phyloP scores from a whole-genome alignment of 1,140 invertebrate genomes.

The Drosophila ananassae region DNA sequence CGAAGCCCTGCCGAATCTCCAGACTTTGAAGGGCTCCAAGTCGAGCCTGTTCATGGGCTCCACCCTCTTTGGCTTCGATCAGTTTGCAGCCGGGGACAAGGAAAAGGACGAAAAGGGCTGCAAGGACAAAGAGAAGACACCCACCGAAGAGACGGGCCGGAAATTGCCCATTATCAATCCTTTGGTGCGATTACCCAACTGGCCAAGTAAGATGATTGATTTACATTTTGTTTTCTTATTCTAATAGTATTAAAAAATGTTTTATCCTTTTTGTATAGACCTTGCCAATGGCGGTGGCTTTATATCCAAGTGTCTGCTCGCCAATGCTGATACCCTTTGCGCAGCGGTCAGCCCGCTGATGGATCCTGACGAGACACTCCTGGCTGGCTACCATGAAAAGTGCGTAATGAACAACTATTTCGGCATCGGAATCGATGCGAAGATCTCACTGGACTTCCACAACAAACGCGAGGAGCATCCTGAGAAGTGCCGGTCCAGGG shows the following conservation, averaged over 20 bases:
- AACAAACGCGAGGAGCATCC: conserved; percentile 99
- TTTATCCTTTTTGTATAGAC: conserved; percentile 82
- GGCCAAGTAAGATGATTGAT: conserved; percentile 89
- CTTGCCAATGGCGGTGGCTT: conserved; percentile 89
- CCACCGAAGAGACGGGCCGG: conserved; percentile 85
- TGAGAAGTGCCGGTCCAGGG: conserved; percentile 96
- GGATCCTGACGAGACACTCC: conserved; percentile 94
- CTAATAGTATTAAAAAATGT: background rate
- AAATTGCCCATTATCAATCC: conserved; percentile 96
- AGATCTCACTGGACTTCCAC: conserved; percentile 99
- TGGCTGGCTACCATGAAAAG: conserved; percentile 96
- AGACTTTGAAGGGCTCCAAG: conserved; percentile 86
- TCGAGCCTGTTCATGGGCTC: conserved; percentile 84
- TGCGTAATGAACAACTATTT: conserved; percentile 99
- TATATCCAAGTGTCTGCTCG: conserved; percentile 95
- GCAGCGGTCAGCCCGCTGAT: conserved; percentile 96
- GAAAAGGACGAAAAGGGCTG: conserved; percentile 61
- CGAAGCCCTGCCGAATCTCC: conserved; percentile 84
- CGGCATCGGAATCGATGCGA: conserved; percentile 99
- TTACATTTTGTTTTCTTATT: background rate
- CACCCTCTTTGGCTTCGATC: conserved; percentile 75
- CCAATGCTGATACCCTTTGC: conserved; percentile 98
- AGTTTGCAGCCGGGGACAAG: conserved; percentile 50
- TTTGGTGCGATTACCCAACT: conserved; percentile 92
- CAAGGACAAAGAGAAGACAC: conserved; percentile 81